Conservation (phyloP, 2,888 invertebrate genomes). For the Chloromyia formosa region DNA sequence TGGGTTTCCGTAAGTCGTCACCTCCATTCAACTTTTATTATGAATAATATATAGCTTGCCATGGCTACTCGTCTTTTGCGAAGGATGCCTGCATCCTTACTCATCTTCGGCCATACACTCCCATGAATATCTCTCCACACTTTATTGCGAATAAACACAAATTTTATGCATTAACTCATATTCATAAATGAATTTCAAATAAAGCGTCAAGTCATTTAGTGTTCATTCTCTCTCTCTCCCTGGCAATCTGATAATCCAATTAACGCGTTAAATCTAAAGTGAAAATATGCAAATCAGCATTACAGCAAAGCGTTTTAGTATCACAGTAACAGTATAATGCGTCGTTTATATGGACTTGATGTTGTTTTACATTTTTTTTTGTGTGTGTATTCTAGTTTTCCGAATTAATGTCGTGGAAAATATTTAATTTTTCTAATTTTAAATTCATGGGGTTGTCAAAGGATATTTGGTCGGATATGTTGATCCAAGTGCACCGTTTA, state of each 20-base stretch:
- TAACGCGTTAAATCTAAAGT: conserved; percentile 37
- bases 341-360: conserved; percentile 13
- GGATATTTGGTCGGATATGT: neutral
- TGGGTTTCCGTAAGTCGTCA: too few species aligned
- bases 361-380: conserved; percentile 29
- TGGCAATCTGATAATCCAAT: conserved; percentile 42
- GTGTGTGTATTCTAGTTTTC: neutral
- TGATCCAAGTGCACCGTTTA: too few species aligned
- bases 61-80: too few species aligned
- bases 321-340: neutral
- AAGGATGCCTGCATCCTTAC: too few species aligned
- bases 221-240: neutral
- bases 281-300: conserved; percentile 41
- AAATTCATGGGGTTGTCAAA: conserved; percentile 28
- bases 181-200: conserved; percentile 34
- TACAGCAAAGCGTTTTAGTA: conserved; percentile 4
- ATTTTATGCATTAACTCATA: conserved; percentile 47
- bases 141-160: neutral
- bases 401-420: conserved; percentile 36
- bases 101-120: too few species aligned
- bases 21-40: too few species aligned
- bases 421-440: conserved; percentile 40
- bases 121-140: too few species aligned
- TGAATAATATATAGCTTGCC: too few species aligned
- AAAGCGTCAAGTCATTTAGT: conserved; percentile 30